Conservation (phyloP, 2,113 vertebrate genomes). For the Nothocercus julius region DNA sequence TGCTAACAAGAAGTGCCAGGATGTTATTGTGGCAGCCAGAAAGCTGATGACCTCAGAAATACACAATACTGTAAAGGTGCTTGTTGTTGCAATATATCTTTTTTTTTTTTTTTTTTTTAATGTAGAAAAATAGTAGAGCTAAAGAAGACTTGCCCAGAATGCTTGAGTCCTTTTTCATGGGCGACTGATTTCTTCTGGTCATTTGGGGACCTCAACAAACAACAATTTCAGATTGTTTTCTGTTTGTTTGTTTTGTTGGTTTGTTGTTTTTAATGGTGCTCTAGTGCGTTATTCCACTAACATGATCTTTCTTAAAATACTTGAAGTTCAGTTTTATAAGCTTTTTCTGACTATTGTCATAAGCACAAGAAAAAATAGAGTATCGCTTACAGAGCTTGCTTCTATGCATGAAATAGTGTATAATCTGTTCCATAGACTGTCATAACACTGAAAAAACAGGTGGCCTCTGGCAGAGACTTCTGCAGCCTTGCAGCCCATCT, state of each 20-base stretch:
- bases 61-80: slow-evolving; percentile 94
- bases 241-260: too few relatives aligned
- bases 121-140: neutral
- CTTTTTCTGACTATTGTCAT: neutral
- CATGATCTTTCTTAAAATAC: neutral
- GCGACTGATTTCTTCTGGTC: neutral
- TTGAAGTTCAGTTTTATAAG: neutral
- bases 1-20: slow-evolving; percentile 96
- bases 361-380: neutral
- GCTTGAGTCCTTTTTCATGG: neutral
- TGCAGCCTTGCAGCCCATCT: neutral
- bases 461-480: neutral
- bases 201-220: neutral
- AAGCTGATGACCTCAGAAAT: slow-evolving; percentile 96
- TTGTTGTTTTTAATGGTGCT: neutral
- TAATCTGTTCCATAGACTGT: neutral
- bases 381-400: neutral
- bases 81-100: neutral
- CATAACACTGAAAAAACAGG: neutral
- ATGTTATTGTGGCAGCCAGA: slow-evolving; percentile 91
- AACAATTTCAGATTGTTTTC: neutral
- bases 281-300: neutral
- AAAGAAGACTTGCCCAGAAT: neutral
- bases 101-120: rapidly evolving
- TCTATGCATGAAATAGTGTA: rapidly evolving